Evolutionary conservation across 2,888 invertebrate species (phyloP), one percentile per base, ranked within the genome.

Genomic region (Drosophila mercatorum): DNA sequence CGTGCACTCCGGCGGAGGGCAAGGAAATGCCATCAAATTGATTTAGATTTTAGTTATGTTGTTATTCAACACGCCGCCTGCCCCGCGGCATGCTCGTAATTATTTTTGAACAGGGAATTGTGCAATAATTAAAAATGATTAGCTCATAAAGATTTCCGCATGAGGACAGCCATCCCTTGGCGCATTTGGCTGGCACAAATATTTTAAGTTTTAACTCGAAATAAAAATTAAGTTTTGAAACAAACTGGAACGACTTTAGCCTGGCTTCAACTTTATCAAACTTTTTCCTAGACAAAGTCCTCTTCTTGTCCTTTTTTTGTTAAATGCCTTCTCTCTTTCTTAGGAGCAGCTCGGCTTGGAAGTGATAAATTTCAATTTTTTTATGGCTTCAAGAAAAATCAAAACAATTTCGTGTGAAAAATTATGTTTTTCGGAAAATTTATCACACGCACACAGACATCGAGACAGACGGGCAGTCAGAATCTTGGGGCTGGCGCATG

Each of bases 1-100:
- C 88, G 81, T 81, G 80, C 65, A 62, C 38, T 26, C 36, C n/a
- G 36, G 5, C 59, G 62, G 28, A 22, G 22, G 73, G 63, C 58
- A n/a, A 55, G 72, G 70, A 64, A 77, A 72, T 58, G 70, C 40
- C 64, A 58, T 72, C 59, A 82, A 88, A 84, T 84, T 88, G 83
- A 84, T 85, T 84, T 88, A 85, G 75, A 88, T 80, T 84, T 88
- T 78, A 71, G 78, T 87, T 83, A 73, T 78, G 84, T 82, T 85
- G 67, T 77, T 65, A 70, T 63, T 69, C 61, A 64, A 70, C 56
- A 34, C 53, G 61, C 47, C 61, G 46, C 63, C 61, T 28, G 28
- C 28, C 28, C 68, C 62, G 34, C 46, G 46, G 71, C 64, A 8
- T 14, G 53, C 6, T 66, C 66, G 75, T 83, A 84, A 87, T 87